Evolutionary conservation across 2,113 vertebrate species (phyloP).

Genomic region (Nothobranchius kuhntae): DNA sequence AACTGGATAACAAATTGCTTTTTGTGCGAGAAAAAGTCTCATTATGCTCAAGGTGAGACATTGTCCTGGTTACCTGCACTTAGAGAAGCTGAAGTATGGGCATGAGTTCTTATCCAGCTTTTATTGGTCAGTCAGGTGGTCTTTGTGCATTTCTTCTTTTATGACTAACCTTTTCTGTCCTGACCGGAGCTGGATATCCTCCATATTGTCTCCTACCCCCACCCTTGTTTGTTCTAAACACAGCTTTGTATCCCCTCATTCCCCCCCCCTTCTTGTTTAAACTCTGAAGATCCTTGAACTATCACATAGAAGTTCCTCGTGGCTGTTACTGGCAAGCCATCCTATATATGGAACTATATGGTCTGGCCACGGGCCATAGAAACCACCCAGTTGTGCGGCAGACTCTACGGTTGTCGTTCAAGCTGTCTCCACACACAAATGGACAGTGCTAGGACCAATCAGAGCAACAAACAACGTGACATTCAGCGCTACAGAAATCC

Average conservation of each 20-base stretch:
- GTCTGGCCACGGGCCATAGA: no score
- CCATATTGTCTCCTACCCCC: slow-evolving; percentile 8
- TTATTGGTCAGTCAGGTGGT: slow-evolving; percentile 25
- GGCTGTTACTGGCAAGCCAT: not conserved
- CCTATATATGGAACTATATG: no score
- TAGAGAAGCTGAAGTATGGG: not conserved
- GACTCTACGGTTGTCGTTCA: no score
- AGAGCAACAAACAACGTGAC: no score
- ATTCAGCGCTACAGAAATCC: no score
- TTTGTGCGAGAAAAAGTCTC: slow-evolving; percentile 26
- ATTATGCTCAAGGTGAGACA: slow-evolving; percentile 17
- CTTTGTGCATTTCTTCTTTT: slow-evolving; percentile 26
- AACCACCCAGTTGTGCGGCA: no score
- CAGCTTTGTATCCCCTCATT: not conserved
- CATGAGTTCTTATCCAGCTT: slow-evolving; percentile 10
- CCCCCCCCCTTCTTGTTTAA: slow-evolving; percentile 1
- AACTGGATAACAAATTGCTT: slow-evolving; percentile 42
- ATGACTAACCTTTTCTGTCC: slow-evolving; percentile 24
- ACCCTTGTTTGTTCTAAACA: slow-evolving; percentile 25
- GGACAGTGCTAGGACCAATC: no score
- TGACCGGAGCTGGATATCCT: slow-evolving; percentile 3
- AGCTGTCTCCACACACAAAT: no score
- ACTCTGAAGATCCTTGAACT: slow-evolving; percentile 63
- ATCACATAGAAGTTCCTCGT: slow-evolving; percentile 15
- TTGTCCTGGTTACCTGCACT: slow-evolving; percentile 33